Conservation (phyloP, 30 jellyfish, hydroid and myxozoan species). For the Mastigias papua region DNA sequence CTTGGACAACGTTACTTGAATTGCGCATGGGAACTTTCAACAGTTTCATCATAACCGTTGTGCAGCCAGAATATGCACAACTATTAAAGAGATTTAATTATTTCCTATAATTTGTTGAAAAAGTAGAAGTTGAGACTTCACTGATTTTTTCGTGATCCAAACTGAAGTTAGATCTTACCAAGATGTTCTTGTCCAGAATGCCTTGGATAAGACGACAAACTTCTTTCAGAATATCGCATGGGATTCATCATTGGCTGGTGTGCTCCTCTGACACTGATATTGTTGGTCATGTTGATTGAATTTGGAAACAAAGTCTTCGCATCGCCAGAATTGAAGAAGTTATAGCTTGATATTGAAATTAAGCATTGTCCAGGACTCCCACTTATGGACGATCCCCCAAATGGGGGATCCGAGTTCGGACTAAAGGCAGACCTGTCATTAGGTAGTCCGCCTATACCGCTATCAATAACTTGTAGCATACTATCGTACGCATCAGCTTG, state of each 20-base stretch:
- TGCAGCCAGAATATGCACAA: too few relatives aligned
- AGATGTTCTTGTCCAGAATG: background rate
- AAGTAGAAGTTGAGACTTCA: too few relatives aligned
- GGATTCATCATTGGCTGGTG: background rate
- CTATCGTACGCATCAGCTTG: conserved; percentile 8
- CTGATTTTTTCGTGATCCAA: too few relatives aligned
- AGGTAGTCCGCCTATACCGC: conserved; percentile 16
- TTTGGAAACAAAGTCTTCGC: conserved; percentile 27
- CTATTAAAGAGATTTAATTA: too few relatives aligned
- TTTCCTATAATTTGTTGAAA: too few relatives aligned
- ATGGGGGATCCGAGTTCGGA: background rate
- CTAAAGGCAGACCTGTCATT: background rate
- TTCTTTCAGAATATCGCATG: background rate
- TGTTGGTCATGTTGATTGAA: conserved; percentile 5
- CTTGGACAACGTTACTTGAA: too few relatives aligned
- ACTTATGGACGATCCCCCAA: conserved; percentile 4
- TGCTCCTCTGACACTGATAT: background rate
- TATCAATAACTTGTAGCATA: conserved; percentile 30
- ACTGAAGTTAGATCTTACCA: background rate
- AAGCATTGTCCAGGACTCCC: conserved; percentile 58
- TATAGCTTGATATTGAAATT: conserved; percentile 47
- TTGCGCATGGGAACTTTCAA: too few relatives aligned
- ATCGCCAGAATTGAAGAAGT: conserved; percentile 35
- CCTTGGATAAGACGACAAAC: background rate
- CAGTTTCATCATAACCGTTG: too few relatives aligned